Base-by-base conservation (phyloP, 2,113 vertebrate species). In the Cyprinodon tularosa region DNA sequence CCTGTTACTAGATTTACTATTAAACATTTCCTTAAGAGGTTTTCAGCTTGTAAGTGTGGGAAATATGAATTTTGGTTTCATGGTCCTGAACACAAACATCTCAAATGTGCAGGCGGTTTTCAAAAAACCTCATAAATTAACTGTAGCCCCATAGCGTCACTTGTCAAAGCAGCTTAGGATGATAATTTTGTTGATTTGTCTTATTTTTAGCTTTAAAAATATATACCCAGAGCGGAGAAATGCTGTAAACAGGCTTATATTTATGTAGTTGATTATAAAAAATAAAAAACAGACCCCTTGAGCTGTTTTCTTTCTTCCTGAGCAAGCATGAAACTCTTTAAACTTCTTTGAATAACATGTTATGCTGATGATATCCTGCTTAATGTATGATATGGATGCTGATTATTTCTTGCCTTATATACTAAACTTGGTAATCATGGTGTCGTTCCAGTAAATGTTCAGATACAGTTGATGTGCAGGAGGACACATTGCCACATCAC, bases 291-390 rank as follows among this genome's bases (percentile, higher is more conserved):
- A 29, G 29, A 29, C 29, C 29, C 17, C 20, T 57, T 9, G 20
- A 57, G n/a, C 15, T 9, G 50, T n/a, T 29, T 57, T 57, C 1
- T 20, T n/a, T 20, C 50, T 20, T 20, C 3, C 50, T 20, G 6
- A 2, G 20, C n/a, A 57, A 57, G 10, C 50, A 6, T 42, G 20
- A n/a, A 9, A 57, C 17, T 7, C 15, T 53, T 53, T 53, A 53
- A 53, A 57, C 50, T 2, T 66, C 1, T 66, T 44, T 4, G 12
- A 42, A 48, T 37, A 7, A 17, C 3, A 50, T 29, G 8, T 7
- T 66, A 63, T 67, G 67, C 81, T 20, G 71, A 71, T 40, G 64
- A 76, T 57, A 6, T 10, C 60, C 37, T n/a, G 4, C 8, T 69
- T 12, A 72, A 65, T 15, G 5, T 60, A 40, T 4, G 3, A 65